phyloP scores from a whole-genome alignment of 1,140 invertebrate species.

The Hylyphantes graminicola region DNA sequence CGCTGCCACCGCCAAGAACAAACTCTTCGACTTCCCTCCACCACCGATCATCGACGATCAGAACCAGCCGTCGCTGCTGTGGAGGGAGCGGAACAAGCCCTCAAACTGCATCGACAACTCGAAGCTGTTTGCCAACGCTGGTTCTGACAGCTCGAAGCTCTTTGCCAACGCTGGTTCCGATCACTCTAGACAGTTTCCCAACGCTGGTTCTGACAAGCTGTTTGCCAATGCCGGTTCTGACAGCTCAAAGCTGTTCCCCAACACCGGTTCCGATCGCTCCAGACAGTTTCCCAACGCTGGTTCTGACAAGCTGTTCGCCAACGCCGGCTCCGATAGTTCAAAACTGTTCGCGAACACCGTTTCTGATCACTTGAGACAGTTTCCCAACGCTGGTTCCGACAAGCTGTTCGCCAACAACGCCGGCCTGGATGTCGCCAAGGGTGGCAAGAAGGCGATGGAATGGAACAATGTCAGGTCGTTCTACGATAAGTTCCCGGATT shows the following conservation, averaged over 20 bases:
- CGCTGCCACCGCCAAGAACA: not conserved
- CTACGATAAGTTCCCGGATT: constrained; percentile 34
- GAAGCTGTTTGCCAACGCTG: not conserved
- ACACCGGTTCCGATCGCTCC: too few species aligned
- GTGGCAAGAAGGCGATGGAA: not conserved
- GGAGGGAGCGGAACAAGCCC: not conserved
- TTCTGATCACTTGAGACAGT: too few species aligned
- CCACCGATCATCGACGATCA: constrained; percentile 41
- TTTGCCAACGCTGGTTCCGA: too few species aligned
- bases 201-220: too few species aligned
- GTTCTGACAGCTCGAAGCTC: not conserved
- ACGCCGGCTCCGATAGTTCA: not conserved
- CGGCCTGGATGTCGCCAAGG: not conserved
- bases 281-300: too few species aligned
- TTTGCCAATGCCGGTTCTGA: too few species aligned
- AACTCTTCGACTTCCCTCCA: constrained; percentile 51
- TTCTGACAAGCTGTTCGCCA: too few species aligned
- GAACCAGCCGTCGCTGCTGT: constrained; percentile 27
- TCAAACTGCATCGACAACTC: constrained; percentile 6
- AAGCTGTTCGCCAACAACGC: not conserved
- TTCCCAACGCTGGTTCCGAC: not conserved
- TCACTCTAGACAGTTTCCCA: too few species aligned
- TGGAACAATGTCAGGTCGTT: constrained; percentile 19
- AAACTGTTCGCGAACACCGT: constrained; percentile 10
- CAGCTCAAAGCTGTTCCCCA: too few species aligned